Evolutionary conservation across 2,888 invertebrate species (phyloP).

Genomic region (Seira sanloemensis): DNA sequence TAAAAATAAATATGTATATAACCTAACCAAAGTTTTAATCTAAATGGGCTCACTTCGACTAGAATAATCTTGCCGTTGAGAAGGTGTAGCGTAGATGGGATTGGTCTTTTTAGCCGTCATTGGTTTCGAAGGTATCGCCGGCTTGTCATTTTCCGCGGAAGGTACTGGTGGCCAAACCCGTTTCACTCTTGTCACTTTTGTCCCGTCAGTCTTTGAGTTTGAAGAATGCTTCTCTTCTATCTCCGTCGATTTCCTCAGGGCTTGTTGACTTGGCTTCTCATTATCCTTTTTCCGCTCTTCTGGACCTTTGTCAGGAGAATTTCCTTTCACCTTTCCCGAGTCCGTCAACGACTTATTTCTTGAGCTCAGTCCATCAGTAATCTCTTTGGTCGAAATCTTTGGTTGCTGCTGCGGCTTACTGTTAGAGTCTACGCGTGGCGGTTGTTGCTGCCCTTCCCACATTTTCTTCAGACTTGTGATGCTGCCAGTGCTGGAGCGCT

Average conservation of each 20-base stretch:
- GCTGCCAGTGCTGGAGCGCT: constrained; percentile 92
- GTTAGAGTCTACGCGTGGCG: constrained; percentile 42
- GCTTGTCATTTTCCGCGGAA: constrained; percentile 79
- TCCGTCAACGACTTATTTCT: constrained; percentile 28
- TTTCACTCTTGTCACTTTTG: constrained; percentile 74
- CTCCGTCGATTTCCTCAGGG: constrained; percentile 16
- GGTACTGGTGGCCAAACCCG: constrained; percentile 78
- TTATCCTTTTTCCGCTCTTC: constrained; percentile 30
- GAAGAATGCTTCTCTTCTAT: constrained; percentile 54
- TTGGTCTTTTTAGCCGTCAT: constrained; percentile 81
- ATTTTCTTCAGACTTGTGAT: constrained; percentile 94
- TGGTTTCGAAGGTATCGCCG: constrained; percentile 83
- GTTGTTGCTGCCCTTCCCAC: constrained; percentile 83
- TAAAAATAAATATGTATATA: background rate
- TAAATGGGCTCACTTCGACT: constrained; percentile 69
- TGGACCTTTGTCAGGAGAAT: constrained; percentile 31
- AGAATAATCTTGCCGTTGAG: constrained; percentile 71
- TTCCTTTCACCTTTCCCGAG: constrained; percentile 33
- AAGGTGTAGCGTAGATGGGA: constrained; percentile 86
- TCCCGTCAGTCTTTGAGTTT: constrained; percentile 70
- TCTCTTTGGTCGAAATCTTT: constrained; percentile 75
- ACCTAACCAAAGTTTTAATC: background rate
- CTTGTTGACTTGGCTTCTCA: constrained; percentile 38
- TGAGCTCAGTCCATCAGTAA: constrained; percentile 74
- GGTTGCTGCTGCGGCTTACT: constrained; percentile 55